Evolutionary conservation across 2,888 invertebrate genomes (phyloP), one percentile per base, ranked within the genome.

Genomic region (Lycocerus yunnanus): DNA sequence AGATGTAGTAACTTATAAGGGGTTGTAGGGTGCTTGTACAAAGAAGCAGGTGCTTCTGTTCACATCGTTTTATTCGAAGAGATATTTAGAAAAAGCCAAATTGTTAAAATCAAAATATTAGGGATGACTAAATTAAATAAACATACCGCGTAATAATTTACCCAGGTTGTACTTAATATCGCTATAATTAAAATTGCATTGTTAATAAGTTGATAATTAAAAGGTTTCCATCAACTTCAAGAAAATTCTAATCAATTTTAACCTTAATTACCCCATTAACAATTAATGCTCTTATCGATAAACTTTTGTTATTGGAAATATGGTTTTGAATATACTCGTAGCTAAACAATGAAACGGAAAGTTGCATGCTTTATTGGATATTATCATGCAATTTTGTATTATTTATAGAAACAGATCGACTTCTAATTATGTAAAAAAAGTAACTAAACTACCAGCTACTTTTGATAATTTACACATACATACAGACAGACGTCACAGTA

Each of bases 1-100:
- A 85, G 85, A 83, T 80, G 84, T 84, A 86, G 86, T 75, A 87
- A 87, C 80, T 83, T 84, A 85, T 85, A 73, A 87, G 87, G 80
- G 77, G 76, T 76, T 73, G 75, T 77, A 76, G 73, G 68, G 73
- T 75, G 61, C 61, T 63, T 63, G 3, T 78, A 68, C 58, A 15
- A 69, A 73, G 66, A 68, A 43, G 24, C 76, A 77, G 76, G 69
- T 72, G 73, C 71, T 68, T 43, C 20, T 65, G 74, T 74, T 75
- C 77, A 72, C 75, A 74, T 65, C 87, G 85, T 85, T 86, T 88
- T 60, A 43, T 43, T 43, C 43, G n/a, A 43, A 2, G 43, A 43
- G 43, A 43, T 43, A 43, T 43, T 43, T 43, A 2, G 43, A 6
- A 43, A 43, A 43, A 43, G n/a, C 43, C 43, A 43, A 43, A 43